Percentiles rank a stretch among this genome's conserved stretches.
These are phyloP conservation scores for Anthophora plumipes DNA, from an alignment of 2,888 invertebrate genomes.

Conservation along the genomic window DNA sequence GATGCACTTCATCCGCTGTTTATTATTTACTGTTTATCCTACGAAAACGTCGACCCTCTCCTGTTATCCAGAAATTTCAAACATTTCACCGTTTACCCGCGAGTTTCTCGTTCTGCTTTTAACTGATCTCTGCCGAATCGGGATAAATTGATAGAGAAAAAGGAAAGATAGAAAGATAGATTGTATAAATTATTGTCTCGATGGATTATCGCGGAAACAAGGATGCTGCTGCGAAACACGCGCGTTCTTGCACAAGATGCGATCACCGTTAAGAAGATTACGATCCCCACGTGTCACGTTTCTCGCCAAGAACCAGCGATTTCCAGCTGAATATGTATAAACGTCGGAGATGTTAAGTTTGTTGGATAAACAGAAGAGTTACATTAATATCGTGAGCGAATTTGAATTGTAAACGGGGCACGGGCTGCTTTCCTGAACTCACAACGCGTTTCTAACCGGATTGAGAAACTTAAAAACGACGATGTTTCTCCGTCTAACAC, in stretches of 20 bases:
- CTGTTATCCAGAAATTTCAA: neutral
- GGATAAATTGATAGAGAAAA: too few relatives aligned
- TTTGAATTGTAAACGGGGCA: slow-evolving; percentile 13
- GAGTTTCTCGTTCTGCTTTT: neutral
- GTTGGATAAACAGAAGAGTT: slow-evolving; percentile 10
- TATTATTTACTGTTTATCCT: slow-evolving; percentile 56
- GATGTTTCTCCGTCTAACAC: too few relatives aligned
- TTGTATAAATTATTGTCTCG: slow-evolving; percentile 22
- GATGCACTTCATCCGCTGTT: slow-evolving; percentile 48
- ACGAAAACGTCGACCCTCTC: slow-evolving; percentile 20
- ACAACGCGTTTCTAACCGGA: too few relatives aligned
- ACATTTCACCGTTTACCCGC: neutral
- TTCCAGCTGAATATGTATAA: slow-evolving; percentile 21
- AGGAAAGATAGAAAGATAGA: too few relatives aligned
- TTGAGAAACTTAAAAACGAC: too few relatives aligned
- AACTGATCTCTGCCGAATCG: neutral
- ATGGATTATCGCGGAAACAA: slow-evolving; percentile 43
- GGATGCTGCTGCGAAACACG: slow-evolving; percentile 55
- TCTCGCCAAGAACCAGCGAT: slow-evolving; percentile 13
- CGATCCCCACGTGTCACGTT: slow-evolving; percentile 33
- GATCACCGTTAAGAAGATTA: slow-evolving; percentile 44
- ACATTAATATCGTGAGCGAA: neutral
- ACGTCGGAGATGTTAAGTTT: slow-evolving; percentile 6
- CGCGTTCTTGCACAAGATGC: slow-evolving; percentile 38
- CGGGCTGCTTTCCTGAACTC: neutral